Percentiles rank a stretch among this genome's conserved stretches.
phyloP scores from a whole-genome alignment of 2,113 vertebrate species.

The Corvus hawaiiensis region DNA sequence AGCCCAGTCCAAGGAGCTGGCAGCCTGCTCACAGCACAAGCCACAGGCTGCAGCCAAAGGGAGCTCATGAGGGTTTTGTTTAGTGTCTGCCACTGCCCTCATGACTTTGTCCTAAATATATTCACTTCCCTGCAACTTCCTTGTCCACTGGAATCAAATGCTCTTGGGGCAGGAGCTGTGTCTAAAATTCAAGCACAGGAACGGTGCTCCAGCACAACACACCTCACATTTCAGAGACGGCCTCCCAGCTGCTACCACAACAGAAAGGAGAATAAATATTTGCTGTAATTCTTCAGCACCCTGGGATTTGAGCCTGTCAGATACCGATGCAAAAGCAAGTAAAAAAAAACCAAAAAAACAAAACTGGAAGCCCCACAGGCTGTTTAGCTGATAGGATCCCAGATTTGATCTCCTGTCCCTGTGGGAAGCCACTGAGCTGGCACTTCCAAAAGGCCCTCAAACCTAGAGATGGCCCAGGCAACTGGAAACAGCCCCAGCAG shows the following conservation, averaged over 20 bases:
- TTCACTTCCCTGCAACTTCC: neutral
- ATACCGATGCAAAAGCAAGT: neutral
- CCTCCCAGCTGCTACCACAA: neutral
- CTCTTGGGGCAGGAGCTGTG: neutral
- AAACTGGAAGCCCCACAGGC: neutral
- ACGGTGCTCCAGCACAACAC: neutral
- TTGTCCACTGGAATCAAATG: neutral
- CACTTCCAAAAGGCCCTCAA: neutral
- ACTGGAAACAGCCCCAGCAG: neutral
- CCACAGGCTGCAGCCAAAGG: neutral
- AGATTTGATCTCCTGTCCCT: neutral
- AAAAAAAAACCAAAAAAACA: neutral
- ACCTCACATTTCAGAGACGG: neutral
- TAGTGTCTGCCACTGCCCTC: neutral
- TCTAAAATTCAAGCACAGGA: neutral
- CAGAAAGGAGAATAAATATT: neutral
- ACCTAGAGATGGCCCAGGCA: neutral
- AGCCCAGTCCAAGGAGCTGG: neutral
- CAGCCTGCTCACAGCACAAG: neutral
- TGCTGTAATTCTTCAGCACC: neutral
- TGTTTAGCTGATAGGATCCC: neutral
- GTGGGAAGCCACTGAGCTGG: neutral
- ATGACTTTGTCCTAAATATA: neutral
- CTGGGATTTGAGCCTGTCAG: neutral
- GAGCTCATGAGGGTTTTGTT: neutral